Evolutionary conservation across 2,113 vertebrate species (phyloP), one percentile per base, ranked within the genome.

Genomic region (Psilopsiagon aymara): DNA sequence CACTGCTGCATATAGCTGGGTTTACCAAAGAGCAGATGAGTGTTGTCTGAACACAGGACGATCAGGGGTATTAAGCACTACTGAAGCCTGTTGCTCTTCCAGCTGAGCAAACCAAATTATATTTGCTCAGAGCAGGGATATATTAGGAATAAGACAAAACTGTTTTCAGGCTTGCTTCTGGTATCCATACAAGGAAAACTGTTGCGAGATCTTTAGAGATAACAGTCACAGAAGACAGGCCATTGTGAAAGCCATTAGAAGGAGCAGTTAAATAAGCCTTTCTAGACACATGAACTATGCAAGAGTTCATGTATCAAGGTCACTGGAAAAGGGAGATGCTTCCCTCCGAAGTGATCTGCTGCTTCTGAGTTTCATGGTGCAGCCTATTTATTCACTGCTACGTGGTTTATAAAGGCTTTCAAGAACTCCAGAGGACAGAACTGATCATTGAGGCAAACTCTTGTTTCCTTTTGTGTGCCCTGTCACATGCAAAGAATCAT

Each of bases 71-170:
- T 33, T 78, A 33, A 69, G 52, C 31, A 24, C 24, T 59, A 7
- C 33, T 35, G 44, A 82, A 85, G 53, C 23, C 14, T 51, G 77
- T 31, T 71, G 29, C 76, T 92, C 62, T 86, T 52, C 68, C 92
- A 88, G 90, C 82, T 88, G 82, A 93, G 73, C 88, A 88, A 95
- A 95, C 80, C 79, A 68, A 90, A 83, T 31, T n/a, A 41, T 57
- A 8, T 78, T 90, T 94, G 60, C 80, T 90, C 35, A 31, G 29
- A 88, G 33, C 28, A 57, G 76, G 35, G 55, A 29, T 3, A 2
- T n/a, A 5, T 7, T 27, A 67, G 66, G 73, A 84, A 73, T 24
- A 43, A 63, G 51, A 3, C 21, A 55, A 57, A 83, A 68, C 9
- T 33, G 63, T n/a, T 88, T 70, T 47, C 53, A 39, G 59, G n/a